Base-by-base conservation (phyloP, 1,140 invertebrate genomes). In the Heliconius hewitsoni region DNA sequence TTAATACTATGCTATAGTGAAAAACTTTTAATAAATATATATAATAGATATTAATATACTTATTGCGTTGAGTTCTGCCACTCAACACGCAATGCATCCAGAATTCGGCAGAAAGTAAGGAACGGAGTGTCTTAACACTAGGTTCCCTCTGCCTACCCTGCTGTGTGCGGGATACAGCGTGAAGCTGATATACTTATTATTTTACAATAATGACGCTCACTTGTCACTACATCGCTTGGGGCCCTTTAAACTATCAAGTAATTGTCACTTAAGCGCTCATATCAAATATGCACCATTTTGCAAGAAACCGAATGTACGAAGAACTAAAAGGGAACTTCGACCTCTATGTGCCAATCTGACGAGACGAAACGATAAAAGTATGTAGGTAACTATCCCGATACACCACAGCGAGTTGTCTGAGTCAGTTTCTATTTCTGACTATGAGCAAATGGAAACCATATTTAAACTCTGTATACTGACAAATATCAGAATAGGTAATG, bases 271-370 rank as follows among this genome's bases (percentile, higher is more conserved):
- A 82, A 82, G 80, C 83, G 77, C 80, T 79, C 74, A 55, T 82
- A 92, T 91, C 87, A 92, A 93, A 92, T 93, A 93, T 92, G 89
- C 89, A 93, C 86, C 82, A 79, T 81, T 77, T 82, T 79, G 85
- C 79, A 18, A 79, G 71, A 73, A 82, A 82, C 77, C 73, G 57
- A 66, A 57, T 74, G n/a, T 74, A 46, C 37, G 66, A 81, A 52
- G 55, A 81, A 81, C 78, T 80, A 80, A 80, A 60, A 79, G 75
- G 78, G 73, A 80, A 80, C 70, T 60, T 42, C 23, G 42, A 71
- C 75, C 70, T 76, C 39, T 19, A 18, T 72, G 30, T 72, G 30
- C 81, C 74, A 74, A 81, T 81, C 79, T 79, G 81, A 66, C 60
- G 23, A 16, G 60, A 79, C 82, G 84, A 81, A 73, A 78, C 79